Conservation (phyloP, 1,140 invertebrate genomes). For the Theocolax elegans region DNA sequence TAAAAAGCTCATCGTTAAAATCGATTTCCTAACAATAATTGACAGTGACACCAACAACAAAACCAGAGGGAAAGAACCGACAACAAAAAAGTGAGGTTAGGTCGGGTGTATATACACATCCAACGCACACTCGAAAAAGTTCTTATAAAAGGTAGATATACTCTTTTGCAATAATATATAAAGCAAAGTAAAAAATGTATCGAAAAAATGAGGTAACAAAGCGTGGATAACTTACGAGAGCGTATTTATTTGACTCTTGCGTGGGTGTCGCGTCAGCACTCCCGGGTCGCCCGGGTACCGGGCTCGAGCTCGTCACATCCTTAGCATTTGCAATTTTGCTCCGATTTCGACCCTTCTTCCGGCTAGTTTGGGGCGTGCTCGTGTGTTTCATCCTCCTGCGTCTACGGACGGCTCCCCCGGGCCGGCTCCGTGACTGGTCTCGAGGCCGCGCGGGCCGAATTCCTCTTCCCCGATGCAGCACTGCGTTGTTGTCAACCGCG, state of each 20-base stretch:
- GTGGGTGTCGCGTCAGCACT: constrained; percentile 52
- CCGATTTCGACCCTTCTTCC: constrained; percentile 62
- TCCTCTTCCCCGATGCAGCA: constrained; percentile 20
- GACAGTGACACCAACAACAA: neutral
- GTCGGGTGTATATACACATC: neutral
- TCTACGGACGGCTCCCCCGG: constrained; percentile 9
- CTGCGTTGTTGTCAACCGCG: too few species aligned
- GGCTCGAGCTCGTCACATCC: neutral
- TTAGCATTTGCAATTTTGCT: constrained; percentile 46
- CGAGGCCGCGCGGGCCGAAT: constrained; percentile 22
- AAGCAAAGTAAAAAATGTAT: too few species aligned
- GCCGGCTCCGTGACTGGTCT: constrained; percentile 22
- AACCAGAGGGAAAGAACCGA: neutral
- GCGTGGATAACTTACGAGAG: constrained; percentile 57
- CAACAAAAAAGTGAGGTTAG: neutral
- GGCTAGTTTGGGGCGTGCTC: constrained; percentile 59
- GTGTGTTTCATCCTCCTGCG: constrained; percentile 47
- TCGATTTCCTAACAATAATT: neutral
- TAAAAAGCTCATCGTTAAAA: too few species aligned
- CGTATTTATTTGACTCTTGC: constrained; percentile 59
- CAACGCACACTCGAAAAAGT: too few species aligned
- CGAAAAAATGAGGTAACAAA: too few species aligned
- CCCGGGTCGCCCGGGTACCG: constrained; percentile 12
- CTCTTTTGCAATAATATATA: neutral
- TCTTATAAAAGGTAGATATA: too few species aligned